Base-by-base conservation (phyloP, 1,140 invertebrate genomes). In the Panagrolaimus sp. region DNA sequence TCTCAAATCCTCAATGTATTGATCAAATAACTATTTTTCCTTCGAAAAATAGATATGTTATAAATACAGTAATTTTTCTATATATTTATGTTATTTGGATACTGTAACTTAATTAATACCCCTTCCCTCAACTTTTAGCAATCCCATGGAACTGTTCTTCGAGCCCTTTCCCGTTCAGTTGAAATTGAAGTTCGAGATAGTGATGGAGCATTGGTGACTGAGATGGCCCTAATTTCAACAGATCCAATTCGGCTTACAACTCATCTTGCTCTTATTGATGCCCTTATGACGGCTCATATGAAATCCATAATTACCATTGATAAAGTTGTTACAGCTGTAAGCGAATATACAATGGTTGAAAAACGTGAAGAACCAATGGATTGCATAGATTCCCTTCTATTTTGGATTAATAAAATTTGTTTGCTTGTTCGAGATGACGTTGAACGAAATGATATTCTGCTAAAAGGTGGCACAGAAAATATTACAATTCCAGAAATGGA, bases 191-290 rank as follows among this genome's bases (percentile, higher is more conserved):
- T 94, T 44, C 87, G 89, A 43, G 91, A 93, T 83, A 89, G 90
- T 55, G 88, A 89, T 70, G 92, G 94, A 84, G 88, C 89, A 76
- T 89, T 90, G 45, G 89, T 97, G 82, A 97, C 94, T 62, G 94
- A 97, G 86, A 96, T 93, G 55, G 90, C 93, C 72, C 89, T 98
- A 75, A 91, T 95, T 83, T 92, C 96, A 86, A 95, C 92, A 71
- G 92, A 91, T 83, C 94, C 94, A 77, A 88, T 97, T 72, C 90
- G 91, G 88, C 90, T 96, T 89, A 90, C 88, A 84, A 92, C 92
- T 75, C 95, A 98, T 86, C 90, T 97, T 89, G 89, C 91, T 84
- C 90, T 98, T 84, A 94, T 96, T 85, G 94, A 98, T 87, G 91
- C 91, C 75, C 87, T 98, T 83, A 97, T 98, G 94, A 88, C 89